phyloP scores from a whole-genome alignment of 2,113 vertebrate species.

The Heterotilapia buettikoferi region DNA sequence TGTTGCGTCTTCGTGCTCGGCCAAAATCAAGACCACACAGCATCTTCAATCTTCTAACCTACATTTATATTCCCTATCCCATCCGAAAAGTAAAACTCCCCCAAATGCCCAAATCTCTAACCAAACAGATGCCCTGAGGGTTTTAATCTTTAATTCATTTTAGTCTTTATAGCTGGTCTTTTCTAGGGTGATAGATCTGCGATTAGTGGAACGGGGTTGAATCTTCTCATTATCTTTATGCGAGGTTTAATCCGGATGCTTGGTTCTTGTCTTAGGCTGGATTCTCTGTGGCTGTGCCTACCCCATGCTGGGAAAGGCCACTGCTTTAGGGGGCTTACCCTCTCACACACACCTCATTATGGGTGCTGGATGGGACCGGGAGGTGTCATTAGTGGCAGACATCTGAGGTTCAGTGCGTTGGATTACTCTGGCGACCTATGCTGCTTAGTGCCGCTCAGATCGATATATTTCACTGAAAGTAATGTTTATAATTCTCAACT shows the following conservation, averaged over 20 bases:
- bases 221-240: conserved; percentile 70
- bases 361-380: conserved; percentile 21
- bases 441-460: neutral
- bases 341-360: conserved; percentile 51
- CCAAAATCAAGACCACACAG: conserved; percentile 3
- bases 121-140: conserved; percentile 45
- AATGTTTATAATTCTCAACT: neutral
- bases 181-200: conserved; percentile 43
- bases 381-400: conserved; percentile 47
- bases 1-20: neutral
- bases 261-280: conserved; percentile 40
- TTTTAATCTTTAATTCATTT: conserved; percentile 59
- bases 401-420: conserved; percentile 35
- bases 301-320: conserved; percentile 44
- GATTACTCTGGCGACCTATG: neutral
- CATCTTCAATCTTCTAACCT: conserved; percentile 26
- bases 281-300: conserved; percentile 36
- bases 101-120: conserved; percentile 37
- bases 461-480: neutral
- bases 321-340: conserved; percentile 51
- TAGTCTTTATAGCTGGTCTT: conserved; percentile 31
- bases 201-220: conserved; percentile 39
- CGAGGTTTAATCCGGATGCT: conserved; percentile 51
- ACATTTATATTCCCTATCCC: conserved; percentile 23
- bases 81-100: conserved; percentile 21